Evolutionary conservation across 2,888 invertebrate species (phyloP), one percentile per base, ranked within the genome.

Genomic region (Synergus gifuensis): DNA sequence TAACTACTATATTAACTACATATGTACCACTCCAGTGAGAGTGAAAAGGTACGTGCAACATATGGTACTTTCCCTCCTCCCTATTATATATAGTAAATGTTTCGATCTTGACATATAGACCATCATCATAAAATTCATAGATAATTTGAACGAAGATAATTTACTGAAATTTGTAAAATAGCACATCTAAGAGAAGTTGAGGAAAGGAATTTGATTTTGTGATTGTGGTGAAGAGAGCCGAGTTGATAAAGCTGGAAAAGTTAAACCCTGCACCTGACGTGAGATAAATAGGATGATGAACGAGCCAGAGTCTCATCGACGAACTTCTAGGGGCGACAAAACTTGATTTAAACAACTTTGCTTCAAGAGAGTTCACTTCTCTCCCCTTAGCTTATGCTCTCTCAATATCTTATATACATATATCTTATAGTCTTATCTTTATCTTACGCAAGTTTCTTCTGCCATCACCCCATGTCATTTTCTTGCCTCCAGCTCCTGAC

Each of bases 201-300:
- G 2, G 9, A 18, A 58, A 58, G 54, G 54, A 58, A 18, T 58
- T 18, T 18, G 54, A 18, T 58, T 58, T 9, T n/a, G 4, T 18
- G 18, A 18, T 18, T 58, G 18, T 58, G 58, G 18, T 18, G 58
- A 58, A 58, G 18, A 18, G 58, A 18, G 9, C 18, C 18, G 9
- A 18, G 58, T 58, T 18, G 16, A 11, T 12, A 67, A 14, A 14
- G 54, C 14, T 36, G 44, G 49, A 79, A 73, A 42, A 63, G 54
- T 66, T 77, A 76, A 76, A 83, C 46, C 49, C 67, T 79, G 79
- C 78, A 77, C 80, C 76, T 63, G 81, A 82, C 83, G 76, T 64
- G 79, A 73, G 80, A 82, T 83, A 85, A 84, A 85, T 84, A 82
- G 81, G 77, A 83, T 83, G 82, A 84, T 81, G 83, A 77, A 82